Conservation (phyloP, 1,140 invertebrate genomes). For the Zaprionus capensis region DNA sequence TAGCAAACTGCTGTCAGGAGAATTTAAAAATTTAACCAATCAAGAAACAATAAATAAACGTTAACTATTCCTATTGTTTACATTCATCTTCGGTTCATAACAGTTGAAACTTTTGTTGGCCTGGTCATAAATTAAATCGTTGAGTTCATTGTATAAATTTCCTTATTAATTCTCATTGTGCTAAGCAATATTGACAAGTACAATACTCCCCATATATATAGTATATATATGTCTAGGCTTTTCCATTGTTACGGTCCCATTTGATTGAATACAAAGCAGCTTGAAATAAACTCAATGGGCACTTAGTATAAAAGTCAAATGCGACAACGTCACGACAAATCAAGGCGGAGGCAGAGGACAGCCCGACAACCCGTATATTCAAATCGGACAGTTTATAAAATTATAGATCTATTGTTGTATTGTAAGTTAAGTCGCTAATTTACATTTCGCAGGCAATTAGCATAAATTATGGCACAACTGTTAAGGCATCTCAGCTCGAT, state of each 20-base stretch:
- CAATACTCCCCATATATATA: slow-evolving; percentile 4
- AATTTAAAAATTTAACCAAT: background rate
- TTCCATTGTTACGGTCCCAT: slow-evolving; percentile 38
- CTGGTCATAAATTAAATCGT: slow-evolving; percentile 55
- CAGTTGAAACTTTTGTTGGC: slow-evolving; percentile 24
- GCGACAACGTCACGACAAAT: slow-evolving; percentile 24
- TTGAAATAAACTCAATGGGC: slow-evolving; percentile 44
- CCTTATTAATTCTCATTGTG: slow-evolving; percentile 55
- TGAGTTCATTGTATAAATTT: slow-evolving; percentile 57
- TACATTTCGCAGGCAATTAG: slow-evolving; percentile 60
- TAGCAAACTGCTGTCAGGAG: background rate
- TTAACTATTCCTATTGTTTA: slow-evolving; percentile 4
- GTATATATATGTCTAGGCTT: slow-evolving; percentile 1
- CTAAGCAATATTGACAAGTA: slow-evolving; percentile 36
- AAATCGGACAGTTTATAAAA: slow-evolving; percentile 37
- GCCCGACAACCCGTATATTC: background rate
- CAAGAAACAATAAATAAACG: slow-evolving; percentile 10
- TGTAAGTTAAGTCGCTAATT: slow-evolving; percentile 49
- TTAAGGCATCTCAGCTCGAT: slow-evolving; percentile 34
- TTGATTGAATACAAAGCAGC: slow-evolving; percentile 59
- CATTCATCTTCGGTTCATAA: background rate
- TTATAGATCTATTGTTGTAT: slow-evolving; percentile 55
- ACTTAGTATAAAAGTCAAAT: slow-evolving; percentile 22
- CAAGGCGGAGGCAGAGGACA: background rate
- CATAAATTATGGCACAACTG: slow-evolving; percentile 56